Base-by-base conservation (phyloP, 92 coral and sea anemone species). In the Bergia puertoricense region DNA sequence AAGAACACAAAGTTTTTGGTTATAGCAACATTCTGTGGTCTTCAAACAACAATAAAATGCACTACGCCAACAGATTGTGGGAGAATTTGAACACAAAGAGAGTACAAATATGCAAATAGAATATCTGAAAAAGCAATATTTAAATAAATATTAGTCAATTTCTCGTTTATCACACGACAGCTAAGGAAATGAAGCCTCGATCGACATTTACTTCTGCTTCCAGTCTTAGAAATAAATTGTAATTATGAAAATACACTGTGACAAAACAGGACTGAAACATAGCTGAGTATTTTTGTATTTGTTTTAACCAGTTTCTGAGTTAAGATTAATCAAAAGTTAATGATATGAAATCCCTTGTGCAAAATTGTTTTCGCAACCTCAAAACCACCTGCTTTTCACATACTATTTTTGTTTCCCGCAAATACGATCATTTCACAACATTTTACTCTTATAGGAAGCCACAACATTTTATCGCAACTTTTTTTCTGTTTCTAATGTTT, bases 351-450 rank as follows among this genome's bases (percentile, higher is more conserved):
- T 68, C 77, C 79, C 30, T 46, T 66, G 57, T 41, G 15, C 74
- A 20, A 40, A 67, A 66, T 38, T 68, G 57, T 22, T 69, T 15
- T 83, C 38, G 20, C 30, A 23, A 6, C 50, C 42, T 37, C 69
- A 7, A 69, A 42, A 46, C 79, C 87, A 84, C 87, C 87, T 84
- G 87, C 87, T 37, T 69, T 69, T 45, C 79, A 46, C 46, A 84
- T 48, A 72, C 54, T 42, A 66, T 16, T 38, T 71, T 37, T 16
- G 62, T 48, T 71, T 66, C 46, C 87, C 79, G 48, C 87, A 71
- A 41, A 18, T 73, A 4, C 75, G 30, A 48, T 10, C 13, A 45
- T 71, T 73, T 84, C 68, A 51, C 50, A 84, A 57, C 40, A 84
- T 46, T 69, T 72, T 84, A 36, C 66, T 18, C 38, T 71, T 44